phyloP scores from a whole-genome alignment of 2,113 vertebrate species.

The Daboia siamensis region DNA sequence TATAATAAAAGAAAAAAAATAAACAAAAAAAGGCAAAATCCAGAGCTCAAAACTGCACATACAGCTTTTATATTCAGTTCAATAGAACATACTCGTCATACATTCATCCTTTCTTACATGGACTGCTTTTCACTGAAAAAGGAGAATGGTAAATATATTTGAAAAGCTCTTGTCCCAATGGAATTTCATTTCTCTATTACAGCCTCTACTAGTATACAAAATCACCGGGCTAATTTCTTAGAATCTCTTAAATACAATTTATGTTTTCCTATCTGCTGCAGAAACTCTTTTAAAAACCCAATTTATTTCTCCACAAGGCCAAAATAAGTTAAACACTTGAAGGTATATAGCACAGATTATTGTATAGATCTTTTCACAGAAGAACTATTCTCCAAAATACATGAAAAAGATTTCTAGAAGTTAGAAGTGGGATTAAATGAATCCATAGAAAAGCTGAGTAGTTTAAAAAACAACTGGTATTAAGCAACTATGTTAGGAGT shows the following conservation, averaged over 20 bases:
- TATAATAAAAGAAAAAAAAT: neutral
- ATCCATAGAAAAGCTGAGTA: neutral
- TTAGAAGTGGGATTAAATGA: neutral
- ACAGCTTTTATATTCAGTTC: neutral
- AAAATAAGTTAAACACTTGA: neutral
- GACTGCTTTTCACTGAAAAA: neutral
- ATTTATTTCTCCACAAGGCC: neutral
- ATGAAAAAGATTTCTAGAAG: neutral
- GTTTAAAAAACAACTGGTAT: neutral
- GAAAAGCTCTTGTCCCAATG: neutral
- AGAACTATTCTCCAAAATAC: neutral
- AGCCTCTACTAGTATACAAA: neutral
- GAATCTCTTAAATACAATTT: neutral
- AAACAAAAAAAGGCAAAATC: neutral
- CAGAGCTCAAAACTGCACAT: neutral
- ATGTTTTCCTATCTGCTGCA: neutral
- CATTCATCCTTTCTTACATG: neutral
- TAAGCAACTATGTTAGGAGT: neutral
- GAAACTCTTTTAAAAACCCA: neutral
- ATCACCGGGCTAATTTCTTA: neutral
- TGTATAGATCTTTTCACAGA: neutral
- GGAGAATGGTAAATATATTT: neutral
- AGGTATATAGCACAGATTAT: neutral
- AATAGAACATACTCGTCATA: neutral
- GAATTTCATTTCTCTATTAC: neutral